phyloP scores from a whole-genome alignment of 2,797 vertebrate species.

The Merluccius polli region DNA sequence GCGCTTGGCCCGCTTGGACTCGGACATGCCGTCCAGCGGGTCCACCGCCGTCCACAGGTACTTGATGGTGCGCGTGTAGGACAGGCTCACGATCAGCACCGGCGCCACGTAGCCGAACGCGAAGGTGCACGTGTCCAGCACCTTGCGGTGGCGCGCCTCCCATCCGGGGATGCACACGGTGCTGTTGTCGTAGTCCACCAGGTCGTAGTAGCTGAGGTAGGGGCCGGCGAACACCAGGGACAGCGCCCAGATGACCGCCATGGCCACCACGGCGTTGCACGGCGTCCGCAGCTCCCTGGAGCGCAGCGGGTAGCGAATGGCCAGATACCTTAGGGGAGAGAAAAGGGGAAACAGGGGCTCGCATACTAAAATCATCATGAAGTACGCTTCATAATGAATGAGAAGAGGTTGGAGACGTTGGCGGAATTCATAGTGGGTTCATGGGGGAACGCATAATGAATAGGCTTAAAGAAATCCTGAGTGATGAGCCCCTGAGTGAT shows the following conservation, averaged over 20 bases:
- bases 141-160: constrained; percentile 80
- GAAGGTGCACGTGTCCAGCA: constrained; percentile 86
- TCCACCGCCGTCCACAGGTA: constrained; percentile 87
- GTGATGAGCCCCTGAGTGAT: not conserved
- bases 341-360: not conserved
- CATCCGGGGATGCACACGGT: constrained; percentile 85
- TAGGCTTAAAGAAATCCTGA: not conserved
- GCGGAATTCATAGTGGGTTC: not conserved
- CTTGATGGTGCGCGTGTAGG: constrained; percentile 86
- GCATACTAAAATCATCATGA: not conserved
- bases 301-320: constrained; percentile 82
- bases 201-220: constrained; percentile 85
- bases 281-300: constrained; percentile 82
- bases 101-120: constrained; percentile 82
- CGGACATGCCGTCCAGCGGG: constrained; percentile 81
- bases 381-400: not conserved
- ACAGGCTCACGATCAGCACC: constrained; percentile 82
- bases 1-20: constrained; percentile 84
- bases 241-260: constrained; percentile 85
- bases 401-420: not conserved
- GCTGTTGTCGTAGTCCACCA: constrained; percentile 80
- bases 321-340: constrained; percentile 77
- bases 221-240: constrained; percentile 82
- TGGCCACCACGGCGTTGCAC: constrained; percentile 78
- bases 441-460: not conserved